A percentile compares a stretch with the other conserved stretches of the same genome.
Evolutionary conservation across 2,113 vertebrate genomes (phyloP).

Genomic region (Heliornis fulica): DNA sequence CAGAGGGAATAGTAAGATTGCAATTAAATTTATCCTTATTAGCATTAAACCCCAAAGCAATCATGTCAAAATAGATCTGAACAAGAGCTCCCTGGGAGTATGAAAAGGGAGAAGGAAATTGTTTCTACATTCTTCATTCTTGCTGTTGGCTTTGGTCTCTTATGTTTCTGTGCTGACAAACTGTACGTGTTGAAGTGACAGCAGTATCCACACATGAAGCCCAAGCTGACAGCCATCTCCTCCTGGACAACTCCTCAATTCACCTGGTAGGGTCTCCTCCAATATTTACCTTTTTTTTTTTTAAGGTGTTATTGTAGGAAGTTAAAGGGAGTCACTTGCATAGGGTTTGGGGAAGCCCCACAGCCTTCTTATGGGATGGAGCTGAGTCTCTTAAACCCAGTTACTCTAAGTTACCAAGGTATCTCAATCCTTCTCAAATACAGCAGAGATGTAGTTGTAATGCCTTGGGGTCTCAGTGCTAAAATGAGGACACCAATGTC

Average conservation of each 20-base stretch:
- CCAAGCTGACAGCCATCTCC: background rate
- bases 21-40: background rate
- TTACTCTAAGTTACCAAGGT: background rate
- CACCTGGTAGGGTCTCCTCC: background rate
- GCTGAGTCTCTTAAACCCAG: background rate
- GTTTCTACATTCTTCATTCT: background rate
- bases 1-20: background rate
- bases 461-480: background rate
- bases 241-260: background rate
- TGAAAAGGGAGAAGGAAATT: background rate
- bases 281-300: background rate
- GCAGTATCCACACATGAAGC: background rate
- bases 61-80: background rate
- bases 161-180: background rate
- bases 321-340: background rate
- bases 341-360: background rate
- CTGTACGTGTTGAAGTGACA: background rate
- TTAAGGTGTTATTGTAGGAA: background rate
- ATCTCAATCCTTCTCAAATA: background rate
- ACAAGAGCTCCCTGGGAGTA: background rate
- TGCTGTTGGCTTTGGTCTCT: background rate
- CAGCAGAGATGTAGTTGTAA: background rate
- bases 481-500: rapidly evolving
- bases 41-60: background rate
- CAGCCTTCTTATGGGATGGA: background rate